Evolutionary conservation across 1,140 invertebrate species (phyloP).

Genomic region (Diabrotica virgifera): DNA sequence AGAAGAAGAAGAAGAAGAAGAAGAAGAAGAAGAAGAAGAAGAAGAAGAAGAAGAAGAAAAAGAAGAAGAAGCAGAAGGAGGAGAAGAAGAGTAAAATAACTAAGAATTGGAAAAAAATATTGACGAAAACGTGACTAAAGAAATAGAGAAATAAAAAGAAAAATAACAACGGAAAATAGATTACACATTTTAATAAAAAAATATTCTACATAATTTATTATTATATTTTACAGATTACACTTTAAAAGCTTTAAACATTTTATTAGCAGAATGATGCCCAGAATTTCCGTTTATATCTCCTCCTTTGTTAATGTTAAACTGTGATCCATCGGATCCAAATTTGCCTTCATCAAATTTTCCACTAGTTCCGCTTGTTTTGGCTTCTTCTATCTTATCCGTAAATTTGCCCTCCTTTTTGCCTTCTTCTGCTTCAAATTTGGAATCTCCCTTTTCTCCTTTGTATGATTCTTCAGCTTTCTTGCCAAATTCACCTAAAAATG

Average conservation of each 20-base stretch:
- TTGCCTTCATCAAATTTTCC: conserved; percentile 54
- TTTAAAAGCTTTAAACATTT: conserved; percentile 43
- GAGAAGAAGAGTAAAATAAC: too few species aligned
- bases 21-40: too few species aligned
- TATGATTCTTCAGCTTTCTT: conserved; percentile 52
- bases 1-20: too few species aligned
- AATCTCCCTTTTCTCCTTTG: conserved; percentile 53
- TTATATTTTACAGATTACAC: neutral
- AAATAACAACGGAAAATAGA: too few species aligned
- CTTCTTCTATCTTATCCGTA: conserved; percentile 50
- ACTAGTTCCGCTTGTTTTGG: conserved; percentile 53
- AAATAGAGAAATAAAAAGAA: too few species aligned
- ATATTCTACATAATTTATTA: too few species aligned
- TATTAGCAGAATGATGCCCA: conserved; percentile 54
- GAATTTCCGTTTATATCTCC: conserved; percentile 52
- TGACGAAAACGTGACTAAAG: too few species aligned
- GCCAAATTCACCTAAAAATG: conserved; percentile 49
- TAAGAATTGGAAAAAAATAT: too few species aligned
- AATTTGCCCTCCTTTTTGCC: conserved; percentile 55
- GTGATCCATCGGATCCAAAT: conserved; percentile 52
- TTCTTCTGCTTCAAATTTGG: conserved; percentile 51
- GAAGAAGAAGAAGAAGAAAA: too few species aligned
- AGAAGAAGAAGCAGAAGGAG: too few species aligned
- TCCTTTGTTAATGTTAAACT: conserved; percentile 55
- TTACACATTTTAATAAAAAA: too few species aligned